Percentiles rank a stretch among this genome's conserved stretches.
These are phyloP conservation scores for Pseudococcus jackbeardsleyi DNA, from an alignment of 2,888 invertebrate species.

Conservation along the genomic window DNA sequence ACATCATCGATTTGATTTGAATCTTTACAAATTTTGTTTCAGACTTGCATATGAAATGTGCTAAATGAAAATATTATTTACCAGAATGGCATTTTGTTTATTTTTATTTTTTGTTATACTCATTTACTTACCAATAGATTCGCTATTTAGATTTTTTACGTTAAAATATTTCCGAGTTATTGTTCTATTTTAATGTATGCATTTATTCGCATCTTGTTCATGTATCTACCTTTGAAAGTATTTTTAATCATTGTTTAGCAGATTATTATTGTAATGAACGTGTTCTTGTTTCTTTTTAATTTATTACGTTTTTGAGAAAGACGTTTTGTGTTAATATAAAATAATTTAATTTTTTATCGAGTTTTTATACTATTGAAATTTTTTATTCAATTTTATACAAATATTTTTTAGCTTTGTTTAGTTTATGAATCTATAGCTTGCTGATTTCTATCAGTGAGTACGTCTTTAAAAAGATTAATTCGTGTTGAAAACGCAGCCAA, in stretches of 20 bases:
- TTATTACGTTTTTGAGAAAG: slow-evolving; percentile 4
- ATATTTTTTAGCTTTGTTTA: slow-evolving; percentile 24
- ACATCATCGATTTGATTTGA: not conserved
- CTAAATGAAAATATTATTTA: slow-evolving; percentile 11
- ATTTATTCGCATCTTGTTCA: slow-evolving; percentile 42
- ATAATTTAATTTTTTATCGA: slow-evolving; percentile 6
- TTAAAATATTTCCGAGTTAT: slow-evolving; percentile 14
- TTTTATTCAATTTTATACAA: slow-evolving; percentile 42
- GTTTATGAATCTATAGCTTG: slow-evolving; percentile 20
- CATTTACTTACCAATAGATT: slow-evolving; percentile 46
- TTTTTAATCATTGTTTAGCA: slow-evolving; percentile 6
- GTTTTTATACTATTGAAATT: slow-evolving; percentile 32
- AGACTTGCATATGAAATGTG: slow-evolving; percentile 33
- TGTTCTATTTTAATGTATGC: slow-evolving; percentile 25
- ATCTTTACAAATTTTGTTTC: not conserved
- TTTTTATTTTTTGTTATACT: not conserved
- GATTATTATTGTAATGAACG: slow-evolving; percentile 22
- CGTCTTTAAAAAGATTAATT: not conserved
- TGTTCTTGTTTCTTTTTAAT: slow-evolving; percentile 33
- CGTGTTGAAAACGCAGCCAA: slow-evolving; percentile 27
- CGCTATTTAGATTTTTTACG: slow-evolving; percentile 29
- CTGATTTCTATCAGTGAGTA: not conserved
- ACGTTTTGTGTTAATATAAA: slow-evolving; percentile 29
- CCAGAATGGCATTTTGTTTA: slow-evolving; percentile 5
- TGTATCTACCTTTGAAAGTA: slow-evolving; percentile 41